Conservation (phyloP, 2,888 invertebrate species). For the Agriotes lineatus region DNA sequence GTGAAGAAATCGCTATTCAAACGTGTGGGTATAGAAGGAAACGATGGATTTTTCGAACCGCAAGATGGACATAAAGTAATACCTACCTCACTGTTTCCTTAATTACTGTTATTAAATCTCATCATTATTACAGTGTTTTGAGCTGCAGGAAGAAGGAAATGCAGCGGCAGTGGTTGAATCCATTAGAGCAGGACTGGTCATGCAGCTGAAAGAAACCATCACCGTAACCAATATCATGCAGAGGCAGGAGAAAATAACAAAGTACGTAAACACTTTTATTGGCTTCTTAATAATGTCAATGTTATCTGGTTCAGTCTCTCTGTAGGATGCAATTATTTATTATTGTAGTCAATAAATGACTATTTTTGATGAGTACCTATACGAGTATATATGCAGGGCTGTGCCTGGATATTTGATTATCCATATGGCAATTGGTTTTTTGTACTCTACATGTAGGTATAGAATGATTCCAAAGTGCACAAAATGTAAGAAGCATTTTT, state of each 20-base stretch:
- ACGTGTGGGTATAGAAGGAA: slow-evolving; percentile 63
- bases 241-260: slow-evolving; percentile 80
- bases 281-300: slow-evolving; percentile 9
- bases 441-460: too few relatives aligned
- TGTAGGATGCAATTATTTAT: slow-evolving; percentile 14
- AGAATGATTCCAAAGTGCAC: too few relatives aligned
- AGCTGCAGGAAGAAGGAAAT: slow-evolving; percentile 80
- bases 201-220: slow-evolving; percentile 87
- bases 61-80: slow-evolving; percentile 62
- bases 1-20: slow-evolving; percentile 73
- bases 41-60: slow-evolving; percentile 63
- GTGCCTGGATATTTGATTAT: too few relatives aligned
- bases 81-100: background rate
- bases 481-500: too few relatives aligned
- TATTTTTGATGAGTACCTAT: background rate
- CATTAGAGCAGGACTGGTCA: slow-evolving; percentile 85
- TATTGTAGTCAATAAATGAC: background rate
- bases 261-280: slow-evolving; percentile 66
- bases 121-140: slow-evolving; percentile 67
- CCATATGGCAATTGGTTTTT: too few relatives aligned
- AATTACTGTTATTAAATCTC: slow-evolving; percentile 16
- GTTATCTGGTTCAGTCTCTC: slow-evolving; percentile 1
- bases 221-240: slow-evolving; percentile 79
- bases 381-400: too few relatives aligned
- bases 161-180: slow-evolving; percentile 84